Evolutionary conservation across 2,797 vertebrate genomes (phyloP), one percentile per base, ranked within the genome.

Genomic region (Amazona ochrocephala): DNA sequence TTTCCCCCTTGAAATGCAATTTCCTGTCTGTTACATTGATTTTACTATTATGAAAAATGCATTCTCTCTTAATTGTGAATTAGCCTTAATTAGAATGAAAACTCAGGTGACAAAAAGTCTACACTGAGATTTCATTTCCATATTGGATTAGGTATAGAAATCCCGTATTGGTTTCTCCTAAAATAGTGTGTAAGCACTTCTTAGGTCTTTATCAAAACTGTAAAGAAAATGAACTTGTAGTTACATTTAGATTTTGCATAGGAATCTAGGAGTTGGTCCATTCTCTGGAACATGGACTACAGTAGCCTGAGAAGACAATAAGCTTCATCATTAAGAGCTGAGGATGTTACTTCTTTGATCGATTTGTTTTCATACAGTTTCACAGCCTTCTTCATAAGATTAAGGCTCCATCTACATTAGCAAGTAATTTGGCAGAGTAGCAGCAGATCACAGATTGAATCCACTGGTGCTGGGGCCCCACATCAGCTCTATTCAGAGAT

Each of bases 111-210:
- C 11, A 67, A 71, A 58, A 71, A 76, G 17, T 65, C 44, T 78
- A 77, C 27, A 27, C 39, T 74, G n/a, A 80, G 20, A 81, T 16
- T 67, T 92, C 4, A 30, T 90, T 85, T 87, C n/a, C 4, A 0
- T 53, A 37, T 87, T 79, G 58, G 21, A 41, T 87, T 85, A 89
- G 12, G 10, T 92, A 34, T 74, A 86, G 81, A 86, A 95, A 78
- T 53, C 26, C 5, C 41, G 23, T 68, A 79, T 11, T 90, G 7
- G 2, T 62, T 84, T 95, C 17, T 87, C 41, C 23, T 90, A 53
- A 93, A 91, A 37, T n/a, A 73, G 4, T 26, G 23, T 45, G 9
- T 58, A 50, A 88, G 17, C 16, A 50, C 20, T 66, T 81, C 64
- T 29, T 68, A 64, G 80, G n/a, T 61, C 27, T 75, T 72, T 86